Evolutionary conservation across 37 sponge, comb jelly and placozoan species (phyloP).

Genomic region (Cladorhizidae sp.): DNA sequence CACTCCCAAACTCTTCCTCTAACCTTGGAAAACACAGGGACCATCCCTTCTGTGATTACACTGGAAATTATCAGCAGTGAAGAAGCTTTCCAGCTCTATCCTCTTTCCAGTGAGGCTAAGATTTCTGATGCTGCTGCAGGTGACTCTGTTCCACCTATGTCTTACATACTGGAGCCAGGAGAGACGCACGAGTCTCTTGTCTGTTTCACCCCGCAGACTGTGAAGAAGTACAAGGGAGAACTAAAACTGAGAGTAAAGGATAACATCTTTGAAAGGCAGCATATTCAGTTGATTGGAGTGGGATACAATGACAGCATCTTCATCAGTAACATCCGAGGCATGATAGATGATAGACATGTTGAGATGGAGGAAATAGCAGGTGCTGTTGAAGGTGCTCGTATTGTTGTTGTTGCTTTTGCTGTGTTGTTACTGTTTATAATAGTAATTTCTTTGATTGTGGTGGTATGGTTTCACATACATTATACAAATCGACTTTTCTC

Average conservation of each 20-base stretch:
- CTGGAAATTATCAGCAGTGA: constrained; percentile 33
- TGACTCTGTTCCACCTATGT: constrained; percentile 29
- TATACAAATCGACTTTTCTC: neutral
- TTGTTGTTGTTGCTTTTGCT: neutral
- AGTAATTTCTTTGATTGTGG: neutral
- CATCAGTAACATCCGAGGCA: constrained; percentile 64
- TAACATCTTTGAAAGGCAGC: constrained; percentile 90
- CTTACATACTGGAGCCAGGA: constrained; percentile 44
- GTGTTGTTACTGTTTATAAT: constrained; percentile 1
- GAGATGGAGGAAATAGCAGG: constrained; percentile 18
- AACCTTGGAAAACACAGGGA: constrained; percentile 78
- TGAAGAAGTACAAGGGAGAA: constrained; percentile 39
- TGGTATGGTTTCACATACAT: neutral
- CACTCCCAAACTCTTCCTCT: constrained; percentile 72
- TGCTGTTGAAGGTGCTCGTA: neutral
- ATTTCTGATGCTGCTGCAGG: constrained; percentile 6
- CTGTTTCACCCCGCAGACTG: constrained; percentile 48
- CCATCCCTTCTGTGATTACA: constrained; percentile 74
- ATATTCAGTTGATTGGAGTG: constrained; percentile 85
- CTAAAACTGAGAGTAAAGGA: constrained; percentile 58
- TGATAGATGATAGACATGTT: neutral
- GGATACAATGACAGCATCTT: constrained; percentile 86
- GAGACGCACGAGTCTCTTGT: constrained; percentile 51
- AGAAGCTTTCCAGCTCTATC: constrained; percentile 45
- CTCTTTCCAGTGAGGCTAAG: constrained; percentile 15